These are phyloP conservation scores for Phrynosoma platyrhinos DNA, from an alignment of 2,113 vertebrate genomes.

Conservation along the genomic window DNA sequence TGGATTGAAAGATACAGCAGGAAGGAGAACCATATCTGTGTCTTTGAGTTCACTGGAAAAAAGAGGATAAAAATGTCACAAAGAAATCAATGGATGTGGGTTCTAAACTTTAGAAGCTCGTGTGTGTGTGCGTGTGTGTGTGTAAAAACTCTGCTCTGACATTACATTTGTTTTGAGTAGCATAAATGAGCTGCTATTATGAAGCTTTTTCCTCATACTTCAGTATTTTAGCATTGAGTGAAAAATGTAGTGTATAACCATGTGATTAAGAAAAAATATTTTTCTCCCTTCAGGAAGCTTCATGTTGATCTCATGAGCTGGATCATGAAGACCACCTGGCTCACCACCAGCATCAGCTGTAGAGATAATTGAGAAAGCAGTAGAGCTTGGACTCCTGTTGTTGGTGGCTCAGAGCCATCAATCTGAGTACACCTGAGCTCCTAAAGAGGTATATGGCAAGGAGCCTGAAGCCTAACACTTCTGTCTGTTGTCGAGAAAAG, in stretches of 20 bases:
- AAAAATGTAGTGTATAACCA: neutral
- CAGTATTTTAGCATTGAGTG: neutral
- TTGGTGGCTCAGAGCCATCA: neutral
- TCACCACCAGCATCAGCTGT: neutral
- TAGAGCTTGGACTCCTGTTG: neutral
- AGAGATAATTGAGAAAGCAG: neutral
- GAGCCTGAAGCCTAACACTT: neutral
- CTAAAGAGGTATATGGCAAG: neutral
- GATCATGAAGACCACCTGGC: neutral
- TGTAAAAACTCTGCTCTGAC: neutral
- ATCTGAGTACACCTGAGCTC: neutral
- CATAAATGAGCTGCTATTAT: neutral
- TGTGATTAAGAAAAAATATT: neutral
- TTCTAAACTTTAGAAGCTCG: neutral
- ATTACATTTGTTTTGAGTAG: neutral
- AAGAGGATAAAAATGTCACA: neutral
- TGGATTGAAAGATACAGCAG: neutral
- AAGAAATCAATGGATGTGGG: neutral
- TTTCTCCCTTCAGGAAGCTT: neutral
- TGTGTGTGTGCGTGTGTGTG: too few relatives aligned
- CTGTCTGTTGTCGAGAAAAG: conserved; percentile 3
- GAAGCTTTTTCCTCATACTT: neutral
- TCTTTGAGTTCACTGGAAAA: neutral
- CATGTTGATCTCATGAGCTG: neutral
- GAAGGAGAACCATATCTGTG: neutral